phyloP scores from a whole-genome alignment of 2,797 vertebrate species.

The Leuciscus waleckii region DNA sequence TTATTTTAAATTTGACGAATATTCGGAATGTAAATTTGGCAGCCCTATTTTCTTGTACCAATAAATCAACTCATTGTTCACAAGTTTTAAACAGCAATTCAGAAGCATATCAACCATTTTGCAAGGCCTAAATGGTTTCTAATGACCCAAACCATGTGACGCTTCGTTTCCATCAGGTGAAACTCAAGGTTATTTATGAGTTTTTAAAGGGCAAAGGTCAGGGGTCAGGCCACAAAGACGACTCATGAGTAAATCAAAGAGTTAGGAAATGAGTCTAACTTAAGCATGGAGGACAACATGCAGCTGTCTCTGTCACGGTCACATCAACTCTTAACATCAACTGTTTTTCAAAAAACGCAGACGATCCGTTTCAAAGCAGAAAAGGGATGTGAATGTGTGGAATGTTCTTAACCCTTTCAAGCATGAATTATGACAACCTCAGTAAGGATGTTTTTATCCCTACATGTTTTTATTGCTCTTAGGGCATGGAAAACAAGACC shows the following conservation, averaged over 20 bases:
- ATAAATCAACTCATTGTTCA: slow-evolving; percentile 8
- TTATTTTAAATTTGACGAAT: neutral
- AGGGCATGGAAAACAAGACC: neutral
- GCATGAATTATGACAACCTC: neutral
- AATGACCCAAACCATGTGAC: slow-evolving; percentile 17
- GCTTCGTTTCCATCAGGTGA: neutral
- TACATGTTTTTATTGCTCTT: neutral
- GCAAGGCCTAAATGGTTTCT: slow-evolving; percentile 26
- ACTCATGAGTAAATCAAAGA: neutral
- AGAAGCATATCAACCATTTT: slow-evolving; percentile 16
- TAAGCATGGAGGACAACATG: neutral
- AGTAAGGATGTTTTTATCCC: neutral
- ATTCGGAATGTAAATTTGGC: neutral
- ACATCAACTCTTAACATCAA: neutral
- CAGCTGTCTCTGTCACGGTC: neutral
- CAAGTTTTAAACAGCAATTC: neutral
- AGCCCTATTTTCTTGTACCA: neutral
- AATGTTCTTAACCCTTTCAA: neutral
- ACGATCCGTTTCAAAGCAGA: neutral
- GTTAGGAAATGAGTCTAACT: neutral
- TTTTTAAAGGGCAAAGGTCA: slow-evolving; percentile 3
- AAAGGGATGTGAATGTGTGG: slow-evolving; percentile 1
- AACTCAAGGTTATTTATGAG: neutral
- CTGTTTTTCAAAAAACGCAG: neutral
- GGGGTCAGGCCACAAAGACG: neutral